Evolutionary conservation across 2,797 vertebrate genomes (phyloP).

Genomic region (Eptatretus atami): DNA sequence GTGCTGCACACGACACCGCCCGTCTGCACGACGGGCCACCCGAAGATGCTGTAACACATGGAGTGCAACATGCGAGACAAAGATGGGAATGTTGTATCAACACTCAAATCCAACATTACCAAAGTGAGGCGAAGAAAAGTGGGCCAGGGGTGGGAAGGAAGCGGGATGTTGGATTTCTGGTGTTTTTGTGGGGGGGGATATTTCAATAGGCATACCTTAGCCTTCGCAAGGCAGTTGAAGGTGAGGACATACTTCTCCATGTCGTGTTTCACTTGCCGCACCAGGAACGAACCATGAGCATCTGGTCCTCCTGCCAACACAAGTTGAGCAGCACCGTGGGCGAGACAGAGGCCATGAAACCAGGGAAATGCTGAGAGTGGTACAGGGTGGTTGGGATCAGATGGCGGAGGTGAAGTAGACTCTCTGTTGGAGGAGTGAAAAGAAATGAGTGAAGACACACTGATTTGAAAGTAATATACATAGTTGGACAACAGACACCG

Average conservation of each 20-base stretch:
- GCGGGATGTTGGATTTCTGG: neutral
- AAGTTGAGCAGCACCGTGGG: conserved; percentile 51
- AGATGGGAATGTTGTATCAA: too few relatives aligned
- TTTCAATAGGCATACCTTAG: conserved; percentile 31
- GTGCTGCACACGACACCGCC: conserved; percentile 88
- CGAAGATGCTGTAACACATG: conserved; percentile 38
- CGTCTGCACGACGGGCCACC: conserved; percentile 54
- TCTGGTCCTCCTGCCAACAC: conserved; percentile 48
- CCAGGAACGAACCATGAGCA: conserved; percentile 20
- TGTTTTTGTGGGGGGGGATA: neutral
- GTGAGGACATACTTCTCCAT: conserved; percentile 66
- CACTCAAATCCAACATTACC: too few relatives aligned
- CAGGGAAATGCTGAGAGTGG: conserved; percentile 48
- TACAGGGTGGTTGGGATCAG: too few relatives aligned
- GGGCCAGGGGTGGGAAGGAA: too few relatives aligned
- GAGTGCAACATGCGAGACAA: too few relatives aligned
- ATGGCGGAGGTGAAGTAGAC: too few relatives aligned
- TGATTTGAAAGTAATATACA: too few relatives aligned
- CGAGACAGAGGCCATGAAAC: conserved; percentile 85
- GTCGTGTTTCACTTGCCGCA: conserved; percentile 28
- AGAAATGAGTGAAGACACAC: too few relatives aligned
- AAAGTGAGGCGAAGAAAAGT: too few relatives aligned
- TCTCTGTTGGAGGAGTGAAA: too few relatives aligned
- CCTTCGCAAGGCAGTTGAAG: conserved; percentile 96
- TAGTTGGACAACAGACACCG: too few relatives aligned